These are phyloP conservation scores for Atrichornis clamosus DNA, from an alignment of 2,113 vertebrate genomes.

Conservation along the genomic window DNA sequence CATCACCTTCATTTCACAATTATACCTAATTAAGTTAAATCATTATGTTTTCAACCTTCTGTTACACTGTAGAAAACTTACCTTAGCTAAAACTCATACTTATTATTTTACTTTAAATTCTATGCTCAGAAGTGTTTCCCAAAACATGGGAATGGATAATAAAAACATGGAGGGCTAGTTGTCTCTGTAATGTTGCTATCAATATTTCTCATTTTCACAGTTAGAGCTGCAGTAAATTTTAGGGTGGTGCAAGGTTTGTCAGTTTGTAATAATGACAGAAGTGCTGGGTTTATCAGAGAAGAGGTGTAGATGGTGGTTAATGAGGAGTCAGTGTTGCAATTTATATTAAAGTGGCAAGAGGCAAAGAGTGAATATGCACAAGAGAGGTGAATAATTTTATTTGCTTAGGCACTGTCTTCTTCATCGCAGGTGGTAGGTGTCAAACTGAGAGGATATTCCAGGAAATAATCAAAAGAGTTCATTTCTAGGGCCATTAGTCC, in stretches of 20 bases:
- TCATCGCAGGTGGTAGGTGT: neutral
- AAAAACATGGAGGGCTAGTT: neutral
- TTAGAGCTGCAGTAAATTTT: neutral
- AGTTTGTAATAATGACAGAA: neutral
- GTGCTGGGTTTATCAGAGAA: neutral
- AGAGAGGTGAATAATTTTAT: neutral
- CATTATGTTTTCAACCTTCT: neutral
- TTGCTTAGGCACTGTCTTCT: neutral
- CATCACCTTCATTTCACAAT: neutral
- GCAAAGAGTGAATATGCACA: neutral
- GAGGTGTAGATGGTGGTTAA: neutral
- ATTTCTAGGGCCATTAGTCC: neutral
- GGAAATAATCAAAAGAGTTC: neutral
- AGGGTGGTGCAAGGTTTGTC: neutral
- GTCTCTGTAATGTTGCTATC: neutral
- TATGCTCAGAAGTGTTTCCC: neutral
- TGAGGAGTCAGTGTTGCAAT: neutral
- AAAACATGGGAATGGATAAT: neutral
- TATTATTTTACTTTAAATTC: neutral
- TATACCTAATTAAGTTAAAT: slow-evolving; percentile 3
- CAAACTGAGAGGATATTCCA: slow-evolving; percentile 18
- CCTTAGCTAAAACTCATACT: neutral
- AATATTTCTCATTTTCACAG: neutral
- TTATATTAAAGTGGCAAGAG: neutral
- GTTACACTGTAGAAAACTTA: neutral